Base-by-base conservation (phyloP, 2,797 vertebrate genomes). In the Uromys caudimaculatus region DNA sequence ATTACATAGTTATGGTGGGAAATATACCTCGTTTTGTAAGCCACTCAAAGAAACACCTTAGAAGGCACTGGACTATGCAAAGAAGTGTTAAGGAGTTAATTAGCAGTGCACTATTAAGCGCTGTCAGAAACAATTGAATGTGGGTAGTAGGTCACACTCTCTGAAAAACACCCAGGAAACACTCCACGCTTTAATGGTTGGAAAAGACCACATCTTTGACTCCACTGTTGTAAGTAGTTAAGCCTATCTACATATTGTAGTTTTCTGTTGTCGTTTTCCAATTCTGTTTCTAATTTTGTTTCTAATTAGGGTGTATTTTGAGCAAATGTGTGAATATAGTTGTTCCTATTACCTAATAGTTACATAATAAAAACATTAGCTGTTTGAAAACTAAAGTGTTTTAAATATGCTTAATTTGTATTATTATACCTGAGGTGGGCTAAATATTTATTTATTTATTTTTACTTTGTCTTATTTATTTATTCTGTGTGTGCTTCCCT, bases 11-110 rank as follows among this genome's bases (percentile, higher is more conserved):
- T 50, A 44, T 19, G 16, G 32, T 96, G 89, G 81, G 58, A 96
- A 95, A 69, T 47, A 90, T 50, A 90, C 38, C 35, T 91, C 67
- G 78, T 91, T 94, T 62, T 86, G 90, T 24, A 84, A 58, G n/a
- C 21, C 85, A 69, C 77, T 95, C 95, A 93, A 87, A 96, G 81
- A 97, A 56, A 93, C 77, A 89, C 92, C 92, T 91, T 24, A 90
- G 50, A 88, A 93, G 77, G 13, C 73, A 94, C n/a, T 71, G 81
- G 85, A 44, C 50, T 38, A 16, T 85, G 69, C 47, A 79, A 56
- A 94, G 44, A 96, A 44, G 91, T 97, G 94, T 95, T 95, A 97
- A 91, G 79, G 77, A 96, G 85, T 92, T 97, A 97, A 97, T 98
- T 97, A 97, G 94, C 96, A 97, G 94, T 96, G 52, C 35, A 78